Evolutionary conservation across 53 echinoderm and acorn worm genomes (phyloP).

Genomic region (Henricia sp.): DNA sequence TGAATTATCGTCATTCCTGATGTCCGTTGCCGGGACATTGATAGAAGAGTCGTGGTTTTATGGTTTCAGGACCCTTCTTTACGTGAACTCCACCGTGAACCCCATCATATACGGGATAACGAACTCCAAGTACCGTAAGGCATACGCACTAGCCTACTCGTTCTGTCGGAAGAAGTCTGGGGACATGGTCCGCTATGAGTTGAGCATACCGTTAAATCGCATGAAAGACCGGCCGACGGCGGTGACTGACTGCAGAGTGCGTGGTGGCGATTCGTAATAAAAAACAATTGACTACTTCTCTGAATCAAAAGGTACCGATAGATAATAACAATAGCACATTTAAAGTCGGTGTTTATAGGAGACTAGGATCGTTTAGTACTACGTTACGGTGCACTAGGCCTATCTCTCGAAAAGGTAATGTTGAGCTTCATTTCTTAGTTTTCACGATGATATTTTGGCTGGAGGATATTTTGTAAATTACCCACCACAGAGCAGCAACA

Average conservation of each 20-base stretch:
- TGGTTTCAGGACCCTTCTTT: conserved; percentile 39
- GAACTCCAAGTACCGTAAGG: conserved; percentile 61
- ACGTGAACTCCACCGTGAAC: conserved; percentile 60
- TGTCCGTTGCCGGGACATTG: not conserved
- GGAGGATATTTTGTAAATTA: no score
- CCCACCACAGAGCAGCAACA: no score
- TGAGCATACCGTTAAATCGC: conserved; percentile 37
- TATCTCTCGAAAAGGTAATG: not conserved
- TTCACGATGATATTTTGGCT: not conserved
- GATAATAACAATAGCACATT: no score
- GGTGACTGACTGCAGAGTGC: conserved; percentile 42
- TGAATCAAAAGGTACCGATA: no score
- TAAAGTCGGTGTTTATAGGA: not conserved
- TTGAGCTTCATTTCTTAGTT: not conserved
- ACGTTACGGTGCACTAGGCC: not conserved
- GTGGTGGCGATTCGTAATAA: conserved; percentile 38
- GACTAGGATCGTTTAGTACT: not conserved
- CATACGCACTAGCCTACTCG: conserved; percentile 35
- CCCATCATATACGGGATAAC: conserved; percentile 65
- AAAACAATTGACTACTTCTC: not conserved
- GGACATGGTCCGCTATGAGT: conserved; percentile 39
- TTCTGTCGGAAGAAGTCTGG: conserved; percentile 1
- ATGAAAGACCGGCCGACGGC: conserved; percentile 42
- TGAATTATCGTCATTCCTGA: conserved; percentile 34
- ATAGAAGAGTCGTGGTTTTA: conserved; percentile 20